Base-by-base conservation (phyloP, 2,888 invertebrate genomes). In the Lasioglossum calceatum region DNA sequence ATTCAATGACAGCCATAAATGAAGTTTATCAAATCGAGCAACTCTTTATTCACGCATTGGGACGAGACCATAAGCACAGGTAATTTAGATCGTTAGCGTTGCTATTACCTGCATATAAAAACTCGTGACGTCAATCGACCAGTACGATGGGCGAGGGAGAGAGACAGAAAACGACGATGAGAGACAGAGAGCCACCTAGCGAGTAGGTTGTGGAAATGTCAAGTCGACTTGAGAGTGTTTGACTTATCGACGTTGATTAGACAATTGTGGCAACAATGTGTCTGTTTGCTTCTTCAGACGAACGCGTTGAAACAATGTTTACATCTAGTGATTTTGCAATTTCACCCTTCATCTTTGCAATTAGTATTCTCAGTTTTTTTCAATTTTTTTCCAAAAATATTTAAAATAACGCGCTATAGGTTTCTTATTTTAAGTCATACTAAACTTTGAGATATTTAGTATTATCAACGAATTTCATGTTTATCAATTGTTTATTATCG, bases 81-180 rank as follows among this genome's bases (percentile, higher is more conserved):
- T 70, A 70, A 70, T 70, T 70, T 70, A 70, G 70, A 70, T 70
- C 70, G 70, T 70, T 70, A 70, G 39, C 42, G 70, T 39, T 36
- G 70, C 70, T 70, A 70, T 70, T 70, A 70, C 70, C 70, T 70
- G 70, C 70, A 70, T 70, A 70, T 70, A 70, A 70, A 70, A 70
- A 70, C 70, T 70, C 42, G 23, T 70, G 70, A 70, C 70, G 70
- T 70, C 70, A 70, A 70, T 70, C 70, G 70, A 70, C 70, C 70
- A 70, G 70, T n/a, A 39, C 39, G 39, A 70, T 42, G 39, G 3
- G 70, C 10, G 39, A 70, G 70, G 32, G 32, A 39, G 39, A 67
- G 67, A 67, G 67, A 64, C 8, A 23, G 67, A 70, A 36, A 10
- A 39, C 7, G 23, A 39, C 10, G 8, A 39, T 19, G 70, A 70